Evolutionary conservation across 1,140 invertebrate genomes (phyloP), one percentile per base, ranked within the genome.

Genomic region (Drosophila varians): DNA sequence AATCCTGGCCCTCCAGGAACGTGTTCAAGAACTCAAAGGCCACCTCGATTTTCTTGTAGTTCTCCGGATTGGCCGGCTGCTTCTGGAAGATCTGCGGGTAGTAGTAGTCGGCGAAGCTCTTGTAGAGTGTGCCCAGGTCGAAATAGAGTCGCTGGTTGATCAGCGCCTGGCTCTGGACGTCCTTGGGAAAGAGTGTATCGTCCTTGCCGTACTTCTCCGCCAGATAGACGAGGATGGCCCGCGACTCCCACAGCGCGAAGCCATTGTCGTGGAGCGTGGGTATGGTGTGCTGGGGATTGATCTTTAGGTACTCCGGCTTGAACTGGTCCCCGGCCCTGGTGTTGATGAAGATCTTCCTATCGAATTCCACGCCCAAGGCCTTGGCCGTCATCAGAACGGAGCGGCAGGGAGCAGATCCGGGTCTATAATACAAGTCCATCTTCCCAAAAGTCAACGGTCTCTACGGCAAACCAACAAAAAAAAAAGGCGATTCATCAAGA

Each of bases 111-210:
- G 69, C 77, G 43, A 94, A 93, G 18, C 93, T 89, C 31, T 93
- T 92, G 82, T 94, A 95, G 2, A 96, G 89, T 1, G 92, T 93
- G 19, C 94, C 94, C 54, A 94, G 80, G 72, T 96, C 95, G 78
- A 96, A 97, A 74, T 94, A 94, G 2, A 97, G 90, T 57, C 95
- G 92, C 64, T 95, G 94, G 79, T 96, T 94, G 0, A 97, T 93
- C 0, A 95, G 0, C 0, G 95, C 96, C 46, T 95, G 92, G 52
- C 93, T 84, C 70, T 94, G 93, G 0, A 93, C 91, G 61, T 94
- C 93, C 72, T 93, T 94, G 3, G 95, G 95, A 83, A 94, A 96
- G 3, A 96, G 91, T 23, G 90, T 91, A 77, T 93, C 93, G 56
- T 92, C 82, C 65, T 93, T 92, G 21, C 86, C 93, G 79, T 94